A percentile compares a stretch with the other conserved stretches of the same genome.
Conservation (phyloP, 2,113 vertebrate species). For the Labeo catla region DNA sequence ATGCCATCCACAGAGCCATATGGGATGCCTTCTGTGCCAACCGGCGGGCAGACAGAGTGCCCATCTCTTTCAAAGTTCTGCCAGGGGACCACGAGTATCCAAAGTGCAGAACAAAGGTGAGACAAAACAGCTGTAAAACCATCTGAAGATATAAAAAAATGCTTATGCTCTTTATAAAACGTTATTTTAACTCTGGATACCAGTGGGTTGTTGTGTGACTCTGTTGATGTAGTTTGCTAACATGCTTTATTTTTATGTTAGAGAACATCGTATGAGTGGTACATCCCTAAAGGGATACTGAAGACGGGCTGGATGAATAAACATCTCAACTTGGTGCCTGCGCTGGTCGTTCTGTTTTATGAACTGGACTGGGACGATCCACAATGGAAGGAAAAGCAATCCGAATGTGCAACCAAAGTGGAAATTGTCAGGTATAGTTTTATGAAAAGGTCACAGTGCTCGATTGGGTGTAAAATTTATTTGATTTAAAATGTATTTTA, state of each 20-base stretch:
- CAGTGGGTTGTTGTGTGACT: neutral
- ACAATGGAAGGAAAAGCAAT: conserved; percentile 98
- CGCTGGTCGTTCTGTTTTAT: conserved; percentile 95
- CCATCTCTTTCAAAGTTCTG: conserved; percentile 97
- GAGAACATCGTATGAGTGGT: conserved; percentile 98
- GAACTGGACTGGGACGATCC: conserved; percentile 98
- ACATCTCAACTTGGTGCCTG: conserved; percentile 94
- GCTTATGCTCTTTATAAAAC: neutral
- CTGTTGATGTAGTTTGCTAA: neutral
- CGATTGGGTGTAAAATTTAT: neutral
- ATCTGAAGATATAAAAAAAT: neutral
- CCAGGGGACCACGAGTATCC: conserved; percentile 97
- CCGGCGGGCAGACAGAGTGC: conserved; percentile 92
- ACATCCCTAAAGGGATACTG: conserved; percentile 97
- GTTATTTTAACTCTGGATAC: neutral
- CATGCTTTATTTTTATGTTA: conserved; percentile 59
- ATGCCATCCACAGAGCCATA: conserved; percentile 94
- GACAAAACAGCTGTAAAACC: neutral
- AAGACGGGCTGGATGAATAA: conserved; percentile 99
- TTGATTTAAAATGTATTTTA: too few relatives aligned
- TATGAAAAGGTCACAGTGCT: neutral
- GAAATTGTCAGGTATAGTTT: conserved; percentile 91
- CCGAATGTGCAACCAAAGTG: conserved; percentile 93
- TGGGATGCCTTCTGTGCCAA: conserved; percentile 98
- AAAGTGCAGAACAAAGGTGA: conserved; percentile 95